Evolutionary conservation across 2,113 vertebrate genomes (phyloP).

Genomic region (Paramisgurnus dabryanus): DNA sequence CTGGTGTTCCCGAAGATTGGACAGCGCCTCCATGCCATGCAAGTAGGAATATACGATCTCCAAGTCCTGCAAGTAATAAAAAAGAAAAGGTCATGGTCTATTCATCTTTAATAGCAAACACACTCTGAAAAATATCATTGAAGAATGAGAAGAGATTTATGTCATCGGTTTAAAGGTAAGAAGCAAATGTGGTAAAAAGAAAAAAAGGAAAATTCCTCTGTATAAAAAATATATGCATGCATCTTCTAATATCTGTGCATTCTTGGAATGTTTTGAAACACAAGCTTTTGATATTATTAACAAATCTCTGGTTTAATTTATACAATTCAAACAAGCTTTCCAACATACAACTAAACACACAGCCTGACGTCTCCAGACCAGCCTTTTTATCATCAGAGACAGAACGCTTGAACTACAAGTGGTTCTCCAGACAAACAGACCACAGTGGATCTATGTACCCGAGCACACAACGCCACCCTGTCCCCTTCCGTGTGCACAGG

Average conservation of each 20-base stretch:
- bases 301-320: too few relatives aligned
- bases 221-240: too few relatives aligned
- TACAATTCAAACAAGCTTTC: neutral
- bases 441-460: neutral
- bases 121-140: neutral
- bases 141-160: neutral
- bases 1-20: conserved; percentile 95
- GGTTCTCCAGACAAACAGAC: neutral
- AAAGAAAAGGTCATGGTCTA: conserved; percentile 19
- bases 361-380: neutral
- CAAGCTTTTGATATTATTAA: too few relatives aligned
- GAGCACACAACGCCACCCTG: conserved; percentile 32
- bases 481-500: conserved; percentile 5
- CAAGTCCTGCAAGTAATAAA: conserved; percentile 82
- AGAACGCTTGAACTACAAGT: neutral
- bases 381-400: neutral
- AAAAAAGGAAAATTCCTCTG: neutral
- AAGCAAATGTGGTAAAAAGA: neutral
- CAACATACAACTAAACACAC: neutral
- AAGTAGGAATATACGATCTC: conserved; percentile 98
- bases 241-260: neutral
- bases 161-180: neutral
- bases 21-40: conserved; percentile 98
- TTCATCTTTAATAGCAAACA: neutral
- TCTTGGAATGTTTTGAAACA: too few relatives aligned